Base-by-base conservation (phyloP, 2,888 invertebrate species). In the Drosophila algonquin region DNA sequence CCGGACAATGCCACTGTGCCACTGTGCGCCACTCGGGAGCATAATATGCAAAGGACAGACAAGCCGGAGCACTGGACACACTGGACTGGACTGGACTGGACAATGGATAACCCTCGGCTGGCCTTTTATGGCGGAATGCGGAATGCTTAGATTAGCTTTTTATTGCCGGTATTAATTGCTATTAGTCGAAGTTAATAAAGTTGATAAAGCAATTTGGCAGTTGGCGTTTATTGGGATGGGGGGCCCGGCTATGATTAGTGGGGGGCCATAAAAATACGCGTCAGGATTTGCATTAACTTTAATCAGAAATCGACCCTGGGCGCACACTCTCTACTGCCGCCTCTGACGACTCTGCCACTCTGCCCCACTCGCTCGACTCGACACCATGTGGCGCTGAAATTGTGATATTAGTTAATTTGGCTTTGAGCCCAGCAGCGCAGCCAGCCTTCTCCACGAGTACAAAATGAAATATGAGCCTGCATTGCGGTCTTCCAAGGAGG, bases 161-260 rank as follows among this genome's bases (percentile, higher is more conserved):
- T 86, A 86, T 89, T 86, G 87, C 81, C 69, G 77, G 87, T 89
- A 89, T 89, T 86, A 87, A 89, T 89, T 86, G 89, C 84, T 87
- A 87, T 88, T 89, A 88, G 89, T 84, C 81, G 77, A 86, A 86
- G 84, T 86, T 88, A 89, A 86, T 86, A 86, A 89, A 86, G 79
- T 89, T 89, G 89, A 86, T 86, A 88, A 89, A 89, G 86, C 89
- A 86, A 86, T 86, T 86, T 88, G 84, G 84, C 85, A 80, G 87
- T 89, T 88, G 80, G 75, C 89, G 85, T 85, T 81, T 84, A 89
- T 87, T 21, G 21, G 71, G 77, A n/a, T n/a, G 18, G 18, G 2
- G 18, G 64, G 70, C 65, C 63, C 61, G 63, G 61, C 81, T 87
- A 83, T 88, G 87, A 88, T 83, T 88, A 75, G 87, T 82, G 40